Evolutionary conservation across 2,888 invertebrate genomes (phyloP).

Genomic region (Callinectes sapidus): DNA sequence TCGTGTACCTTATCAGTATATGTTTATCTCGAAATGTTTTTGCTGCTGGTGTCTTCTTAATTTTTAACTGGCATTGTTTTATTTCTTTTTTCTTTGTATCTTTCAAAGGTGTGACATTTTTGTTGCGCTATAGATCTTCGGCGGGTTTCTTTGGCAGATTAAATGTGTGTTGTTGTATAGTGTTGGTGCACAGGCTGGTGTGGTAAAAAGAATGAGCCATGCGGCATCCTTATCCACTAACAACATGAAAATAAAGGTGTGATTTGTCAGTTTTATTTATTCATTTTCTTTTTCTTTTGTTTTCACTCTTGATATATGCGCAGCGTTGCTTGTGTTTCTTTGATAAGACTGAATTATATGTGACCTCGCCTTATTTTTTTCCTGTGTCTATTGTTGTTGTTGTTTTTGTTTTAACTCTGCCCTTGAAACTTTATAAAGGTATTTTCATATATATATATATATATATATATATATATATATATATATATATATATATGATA

Average conservation of each 20-base stretch:
- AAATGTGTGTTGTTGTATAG: background rate
- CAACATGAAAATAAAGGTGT: background rate
- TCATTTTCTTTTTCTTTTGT: background rate
- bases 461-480: too few relatives aligned
- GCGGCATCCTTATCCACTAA: background rate
- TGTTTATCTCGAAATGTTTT: background rate
- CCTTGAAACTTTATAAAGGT: too few relatives aligned
- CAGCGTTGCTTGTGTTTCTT: too few relatives aligned
- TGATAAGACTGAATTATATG: too few relatives aligned
- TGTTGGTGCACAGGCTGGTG: background rate
- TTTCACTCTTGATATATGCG: background rate
- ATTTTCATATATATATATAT: too few relatives aligned
- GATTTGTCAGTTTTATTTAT: background rate
- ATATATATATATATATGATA: too few relatives aligned
- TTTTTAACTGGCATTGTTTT: background rate
- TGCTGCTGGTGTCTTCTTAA: background rate
- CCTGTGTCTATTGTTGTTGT: too few relatives aligned
- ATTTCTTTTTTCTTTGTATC: background rate
- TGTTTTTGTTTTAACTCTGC: too few relatives aligned
- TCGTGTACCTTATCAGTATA: background rate
- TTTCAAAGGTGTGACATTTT: background rate
- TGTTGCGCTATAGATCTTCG: background rate
- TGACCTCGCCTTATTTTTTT: too few relatives aligned
- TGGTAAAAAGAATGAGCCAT: background rate
- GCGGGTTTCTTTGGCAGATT: background rate